These are phyloP conservation scores for Crocuta crocuta DNA, from an alignment of 2,113 vertebrate species.

Conservation along the genomic window DNA sequence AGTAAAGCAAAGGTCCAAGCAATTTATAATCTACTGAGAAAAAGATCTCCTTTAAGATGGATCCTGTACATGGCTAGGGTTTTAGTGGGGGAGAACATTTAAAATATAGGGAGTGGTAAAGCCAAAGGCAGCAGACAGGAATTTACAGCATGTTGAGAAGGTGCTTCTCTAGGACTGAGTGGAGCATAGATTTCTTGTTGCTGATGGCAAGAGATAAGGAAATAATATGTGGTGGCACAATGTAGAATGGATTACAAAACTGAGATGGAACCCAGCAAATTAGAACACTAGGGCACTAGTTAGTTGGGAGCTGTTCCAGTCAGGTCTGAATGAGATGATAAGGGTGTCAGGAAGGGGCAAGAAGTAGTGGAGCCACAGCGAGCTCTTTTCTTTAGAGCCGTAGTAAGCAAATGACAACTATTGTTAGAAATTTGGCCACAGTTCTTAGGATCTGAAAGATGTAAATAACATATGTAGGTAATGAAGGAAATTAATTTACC, in stretches of 20 bases:
- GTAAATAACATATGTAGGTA: background rate
- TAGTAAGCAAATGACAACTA: background rate
- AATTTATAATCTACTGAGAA: background rate
- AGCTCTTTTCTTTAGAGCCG: background rate
- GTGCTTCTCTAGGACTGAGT: background rate
- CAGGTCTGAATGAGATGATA: background rate
- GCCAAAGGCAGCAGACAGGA: background rate
- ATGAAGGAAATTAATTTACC: conserved; percentile 5
- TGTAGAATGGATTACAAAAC: background rate
- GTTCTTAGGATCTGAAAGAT: background rate
- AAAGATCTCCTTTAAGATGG: background rate
- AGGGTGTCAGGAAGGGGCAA: background rate
- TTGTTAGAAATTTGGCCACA: background rate
- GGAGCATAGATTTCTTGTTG: background rate
- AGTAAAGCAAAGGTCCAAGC: background rate
- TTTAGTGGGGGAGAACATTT: background rate
- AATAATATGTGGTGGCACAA: background rate
- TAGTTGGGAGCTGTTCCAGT: background rate
- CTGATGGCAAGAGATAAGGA: background rate
- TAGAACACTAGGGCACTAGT: background rate
- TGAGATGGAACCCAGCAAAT: background rate
- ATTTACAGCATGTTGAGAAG: background rate
- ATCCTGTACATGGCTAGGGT: background rate
- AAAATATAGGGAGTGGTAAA: background rate
- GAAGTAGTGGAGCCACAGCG: background rate